Conservation (phyloP, 1,140 invertebrate species). For the Drosophila pseudoananassae region DNA sequence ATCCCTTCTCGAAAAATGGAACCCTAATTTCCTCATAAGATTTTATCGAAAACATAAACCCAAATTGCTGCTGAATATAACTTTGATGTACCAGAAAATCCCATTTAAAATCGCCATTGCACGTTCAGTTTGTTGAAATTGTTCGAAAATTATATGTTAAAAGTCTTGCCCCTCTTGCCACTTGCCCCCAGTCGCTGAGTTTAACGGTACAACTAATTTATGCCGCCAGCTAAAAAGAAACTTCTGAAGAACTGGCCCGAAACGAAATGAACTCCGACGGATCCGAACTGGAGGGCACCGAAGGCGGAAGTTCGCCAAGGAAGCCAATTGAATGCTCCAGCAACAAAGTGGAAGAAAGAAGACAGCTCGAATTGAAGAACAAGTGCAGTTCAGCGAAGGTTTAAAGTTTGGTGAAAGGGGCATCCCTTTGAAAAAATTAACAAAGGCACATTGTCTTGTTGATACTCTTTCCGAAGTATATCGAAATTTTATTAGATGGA, state of each 20-base stretch:
- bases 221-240: conserved; percentile 55
- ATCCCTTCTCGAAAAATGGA: conserved; percentile 1
- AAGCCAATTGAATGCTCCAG: conserved; percentile 72
- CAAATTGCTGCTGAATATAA: conserved; percentile 19
- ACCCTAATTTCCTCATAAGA: conserved; percentile 15
- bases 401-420: conserved; percentile 51
- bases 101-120: conserved; percentile 47
- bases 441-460: conserved; percentile 1
- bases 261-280: conserved; percentile 29
- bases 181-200: conserved; percentile 1
- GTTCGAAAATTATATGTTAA: conserved; percentile 58
- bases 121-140: conserved; percentile 38
- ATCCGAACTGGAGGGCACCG: background rate
- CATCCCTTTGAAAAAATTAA: background rate
- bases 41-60: conserved; percentile 46
- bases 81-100: conserved; percentile 37
- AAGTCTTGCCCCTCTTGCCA: conserved; percentile 9
- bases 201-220: conserved; percentile 73
- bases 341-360: conserved; percentile 29
- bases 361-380: conserved; percentile 24
- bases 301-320: conserved; percentile 68
- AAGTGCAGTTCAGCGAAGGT: conserved; percentile 50
- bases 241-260: conserved; percentile 52
- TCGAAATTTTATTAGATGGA: background rate
- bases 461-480: conserved; percentile 36